Conservation (phyloP, 2,797 vertebrate genomes). For the Rallus crepitans region DNA sequence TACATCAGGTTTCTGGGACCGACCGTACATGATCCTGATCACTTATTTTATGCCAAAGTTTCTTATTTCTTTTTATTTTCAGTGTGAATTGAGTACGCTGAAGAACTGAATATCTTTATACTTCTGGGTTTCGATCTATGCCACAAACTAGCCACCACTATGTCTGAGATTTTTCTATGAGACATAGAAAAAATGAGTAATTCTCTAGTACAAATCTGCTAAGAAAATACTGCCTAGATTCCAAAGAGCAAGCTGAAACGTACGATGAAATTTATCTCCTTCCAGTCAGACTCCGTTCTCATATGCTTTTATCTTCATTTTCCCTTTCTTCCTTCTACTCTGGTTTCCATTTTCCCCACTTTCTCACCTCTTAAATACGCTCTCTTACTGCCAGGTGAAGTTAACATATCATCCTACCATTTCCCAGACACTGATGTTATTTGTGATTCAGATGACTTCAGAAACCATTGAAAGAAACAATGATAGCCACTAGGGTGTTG, state of each 20-base stretch:
- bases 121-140: not conserved
- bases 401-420: not conserved
- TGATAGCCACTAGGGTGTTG: not conserved
- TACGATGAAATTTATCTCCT: not conserved
- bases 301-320: not conserved
- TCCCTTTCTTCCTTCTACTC: not conserved
- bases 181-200: not conserved
- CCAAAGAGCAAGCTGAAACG: not conserved
- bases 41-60: not conserved
- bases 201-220: not conserved
- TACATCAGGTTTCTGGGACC: not conserved
- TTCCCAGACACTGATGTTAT: not conserved
- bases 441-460: not conserved
- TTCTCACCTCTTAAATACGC: not conserved
- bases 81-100: not conserved
- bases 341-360: not conserved
- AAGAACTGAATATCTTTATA: not conserved
- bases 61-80: not conserved
- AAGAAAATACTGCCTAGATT: not conserved
- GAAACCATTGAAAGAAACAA: not conserved
- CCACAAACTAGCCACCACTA: not conserved
- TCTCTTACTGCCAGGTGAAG: not conserved
- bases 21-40: not conserved
- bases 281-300: not conserved
- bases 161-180: not conserved